phyloP scores from a whole-genome alignment of 1,140 invertebrate genomes.

The Drosophila littoralis region DNA sequence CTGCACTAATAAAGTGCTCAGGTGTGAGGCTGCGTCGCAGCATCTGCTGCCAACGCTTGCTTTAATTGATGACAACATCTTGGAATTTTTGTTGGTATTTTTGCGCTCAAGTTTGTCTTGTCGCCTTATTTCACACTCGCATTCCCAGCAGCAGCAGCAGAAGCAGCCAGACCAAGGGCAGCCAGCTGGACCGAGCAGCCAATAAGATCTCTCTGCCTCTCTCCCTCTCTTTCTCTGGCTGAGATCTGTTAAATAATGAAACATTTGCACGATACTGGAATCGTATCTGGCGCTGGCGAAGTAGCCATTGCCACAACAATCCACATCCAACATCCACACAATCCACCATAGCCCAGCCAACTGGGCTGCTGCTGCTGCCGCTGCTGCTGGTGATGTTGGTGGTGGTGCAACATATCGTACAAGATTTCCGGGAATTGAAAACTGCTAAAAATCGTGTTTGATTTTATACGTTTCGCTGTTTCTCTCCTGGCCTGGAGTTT shows the following conservation, averaged over 20 bases:
- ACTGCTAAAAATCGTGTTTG: slow-evolving; percentile 83
- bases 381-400: too few relatives aligned
- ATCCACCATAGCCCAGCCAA: slow-evolving; percentile 44
- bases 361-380: background rate
- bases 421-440: slow-evolving; percentile 83
- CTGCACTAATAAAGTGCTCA: slow-evolving; percentile 82
- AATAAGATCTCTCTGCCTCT: background rate
- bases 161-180: slow-evolving; percentile 4
- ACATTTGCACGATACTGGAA: slow-evolving; percentile 80
- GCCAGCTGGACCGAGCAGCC: background rate
- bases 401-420: slow-evolving; percentile 78
- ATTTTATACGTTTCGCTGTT: slow-evolving; percentile 64
- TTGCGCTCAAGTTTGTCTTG: slow-evolving; percentile 53
- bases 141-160: slow-evolving; percentile 6
- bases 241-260: slow-evolving; percentile 80
- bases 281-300: slow-evolving; percentile 49
- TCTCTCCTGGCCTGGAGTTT: background rate
- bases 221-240: slow-evolving; percentile 52
- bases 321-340: slow-evolving; percentile 15
- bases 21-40: slow-evolving; percentile 62
- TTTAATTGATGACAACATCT: slow-evolving; percentile 84
- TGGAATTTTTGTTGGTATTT: slow-evolving; percentile 82
- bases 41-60: slow-evolving; percentile 40
- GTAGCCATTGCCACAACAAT: slow-evolving; percentile 20
- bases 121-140: slow-evolving; percentile 53